Evolutionary conservation across 2,888 invertebrate genomes (phyloP), one percentile per base, ranked within the genome.

Genomic region (Entomobrya proxima): DNA sequence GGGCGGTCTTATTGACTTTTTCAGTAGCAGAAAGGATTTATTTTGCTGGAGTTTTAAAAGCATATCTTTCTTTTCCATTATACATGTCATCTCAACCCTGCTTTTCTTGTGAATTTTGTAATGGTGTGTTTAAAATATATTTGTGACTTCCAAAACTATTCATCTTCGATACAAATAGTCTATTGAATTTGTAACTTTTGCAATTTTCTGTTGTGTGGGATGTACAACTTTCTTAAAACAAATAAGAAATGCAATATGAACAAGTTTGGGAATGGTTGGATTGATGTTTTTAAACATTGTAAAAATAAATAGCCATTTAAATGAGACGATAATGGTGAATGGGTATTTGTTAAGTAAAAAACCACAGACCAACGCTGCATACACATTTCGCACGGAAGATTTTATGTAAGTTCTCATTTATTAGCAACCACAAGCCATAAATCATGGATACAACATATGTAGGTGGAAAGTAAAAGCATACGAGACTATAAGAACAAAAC

Each of bases 111-210:
- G 47, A 74, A 50, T 74, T 47, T 47, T 30, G 30, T 30, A 47
- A 74, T 47, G 24, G 76, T 76, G 55, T 58, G 37, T 32, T n/a
- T 50, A 37, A 58, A 76, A 76, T n/a, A 76, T 37, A 76, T n/a
- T n/a, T 58, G 50, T 27, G 50, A 74, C n/a, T 27, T 74, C 13
- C 30, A n/a, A 7, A 13, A 27, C 40, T 50, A 74, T 74, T 27
- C 74, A 76, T 58, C 58, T 58, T 40, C 24, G 24, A 30, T 30
- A 37, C 58, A 74, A 74, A 30, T 58, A 58, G 27, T 15, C 55
- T 27, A 21, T 30, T 58, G 30, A 58, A 58, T 58, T 18, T 11
- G 24, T 30, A 13, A 52, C 24, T 24, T 58, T 58, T 9, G 55
- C 6, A 21, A 27, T 58, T 52, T 52, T 52, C 3, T 4, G 24